Evolutionary conservation across 2,113 vertebrate species (phyloP).

Genomic region (Oncorhynchus gorbuscha): DNA sequence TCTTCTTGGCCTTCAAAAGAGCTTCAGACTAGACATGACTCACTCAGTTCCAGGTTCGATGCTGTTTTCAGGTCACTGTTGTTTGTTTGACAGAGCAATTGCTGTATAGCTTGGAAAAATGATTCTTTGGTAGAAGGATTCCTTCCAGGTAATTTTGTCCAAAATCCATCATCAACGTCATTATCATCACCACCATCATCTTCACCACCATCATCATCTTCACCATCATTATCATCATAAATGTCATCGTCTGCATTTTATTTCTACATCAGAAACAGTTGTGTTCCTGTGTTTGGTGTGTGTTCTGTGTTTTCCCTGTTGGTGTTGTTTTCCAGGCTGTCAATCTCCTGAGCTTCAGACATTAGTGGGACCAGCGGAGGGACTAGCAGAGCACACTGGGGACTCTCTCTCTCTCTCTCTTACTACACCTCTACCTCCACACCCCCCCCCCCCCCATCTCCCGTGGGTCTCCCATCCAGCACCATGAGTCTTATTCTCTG

Average conservation of each 20-base stretch:
- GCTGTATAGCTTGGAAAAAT: too few relatives aligned
- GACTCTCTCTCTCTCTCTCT: constrained; percentile 48
- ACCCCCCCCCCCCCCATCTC: constrained; percentile 40
- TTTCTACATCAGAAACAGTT: constrained; percentile 27
- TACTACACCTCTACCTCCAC: constrained; percentile 9
- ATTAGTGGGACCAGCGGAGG: constrained; percentile 75
- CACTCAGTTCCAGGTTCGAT: too few relatives aligned
- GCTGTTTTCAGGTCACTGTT: too few relatives aligned
- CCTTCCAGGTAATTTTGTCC: too few relatives aligned
- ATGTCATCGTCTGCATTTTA: constrained; percentile 11
- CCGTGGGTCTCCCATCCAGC: constrained; percentile 56
- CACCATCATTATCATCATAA: background rate
- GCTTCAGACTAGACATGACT: too few relatives aligned
- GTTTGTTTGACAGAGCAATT: too few relatives aligned
- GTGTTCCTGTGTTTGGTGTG: constrained; percentile 52
- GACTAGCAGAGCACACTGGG: constrained; percentile 64
- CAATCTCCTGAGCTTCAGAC: constrained; percentile 74
- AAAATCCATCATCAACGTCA: too few relatives aligned
- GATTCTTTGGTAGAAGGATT: too few relatives aligned
- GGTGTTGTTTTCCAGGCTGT: constrained; percentile 72
- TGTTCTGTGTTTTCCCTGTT: constrained; percentile 69
- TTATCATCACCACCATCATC: background rate
- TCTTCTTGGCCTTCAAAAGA: too few relatives aligned
- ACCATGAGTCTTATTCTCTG: constrained; percentile 53
- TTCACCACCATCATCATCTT: background rate